phyloP scores from a whole-genome alignment of 2,888 invertebrate genomes.

The Pegoplata infirma region DNA sequence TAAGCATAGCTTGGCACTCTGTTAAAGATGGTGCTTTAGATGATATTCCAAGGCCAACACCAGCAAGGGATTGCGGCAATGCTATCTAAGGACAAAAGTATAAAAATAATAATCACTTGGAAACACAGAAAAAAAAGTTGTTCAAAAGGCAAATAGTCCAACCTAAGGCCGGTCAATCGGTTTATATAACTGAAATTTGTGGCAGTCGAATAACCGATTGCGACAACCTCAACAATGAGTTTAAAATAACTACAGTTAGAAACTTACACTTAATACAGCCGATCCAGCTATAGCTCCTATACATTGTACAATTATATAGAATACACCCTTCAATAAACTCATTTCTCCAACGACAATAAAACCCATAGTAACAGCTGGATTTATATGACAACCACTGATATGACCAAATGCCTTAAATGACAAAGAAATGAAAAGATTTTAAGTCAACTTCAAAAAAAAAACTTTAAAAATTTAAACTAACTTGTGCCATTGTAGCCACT shows the following conservation, averaged over 20 bases:
- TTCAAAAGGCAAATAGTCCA: too few species aligned
- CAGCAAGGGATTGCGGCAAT: constrained; percentile 80
- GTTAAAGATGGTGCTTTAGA: constrained; percentile 80
- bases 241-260: background rate
- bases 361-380: constrained; percentile 93
- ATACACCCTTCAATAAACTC: constrained; percentile 86
- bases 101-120: background rate
- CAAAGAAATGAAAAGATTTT: constrained; percentile 35
- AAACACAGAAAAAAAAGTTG: too few species aligned
- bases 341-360: constrained; percentile 90
- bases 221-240: too few species aligned
- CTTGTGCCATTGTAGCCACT: constrained; percentile 92
- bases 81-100: constrained; percentile 65
- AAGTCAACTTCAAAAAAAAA: background rate
- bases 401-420: constrained; percentile 86
- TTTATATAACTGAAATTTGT: background rate
- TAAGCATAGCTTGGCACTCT: constrained; percentile 86
- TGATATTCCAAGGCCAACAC: constrained; percentile 82
- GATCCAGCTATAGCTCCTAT: constrained; percentile 90
- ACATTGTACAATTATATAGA: constrained; percentile 90
- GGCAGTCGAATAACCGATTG: too few species aligned
- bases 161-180: background rate
- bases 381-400: constrained; percentile 93
- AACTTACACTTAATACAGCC: constrained; percentile 84
- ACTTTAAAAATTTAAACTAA: constrained; percentile 79